Conservation (phyloP, 2,113 vertebrate species). For the Orycteropus afer region DNA sequence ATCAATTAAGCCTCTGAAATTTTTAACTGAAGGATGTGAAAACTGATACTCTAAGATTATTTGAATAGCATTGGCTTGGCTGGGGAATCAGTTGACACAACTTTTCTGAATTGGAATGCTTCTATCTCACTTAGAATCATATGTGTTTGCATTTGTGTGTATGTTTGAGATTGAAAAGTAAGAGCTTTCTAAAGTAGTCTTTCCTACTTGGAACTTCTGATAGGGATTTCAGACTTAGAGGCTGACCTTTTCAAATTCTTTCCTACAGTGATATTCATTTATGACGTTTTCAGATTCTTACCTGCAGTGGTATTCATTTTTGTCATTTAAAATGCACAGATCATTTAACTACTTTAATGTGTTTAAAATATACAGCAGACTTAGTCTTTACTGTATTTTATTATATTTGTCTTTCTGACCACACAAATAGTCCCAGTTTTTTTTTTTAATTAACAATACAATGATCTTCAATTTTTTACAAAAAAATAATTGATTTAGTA, state of each 20-base stretch:
- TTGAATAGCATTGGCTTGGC: neutral
- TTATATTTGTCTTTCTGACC: neutral
- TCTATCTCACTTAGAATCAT: neutral
- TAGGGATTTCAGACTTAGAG: neutral
- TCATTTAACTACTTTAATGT: neutral
- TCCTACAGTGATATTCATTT: neutral
- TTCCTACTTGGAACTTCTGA: neutral
- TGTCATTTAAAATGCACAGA: neutral
- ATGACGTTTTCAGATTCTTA: neutral
- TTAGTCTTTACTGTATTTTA: neutral
- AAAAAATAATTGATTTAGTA: neutral
- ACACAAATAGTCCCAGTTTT: neutral
- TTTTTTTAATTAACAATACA: neutral
- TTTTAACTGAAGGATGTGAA: neutral
- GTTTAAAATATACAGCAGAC: neutral
- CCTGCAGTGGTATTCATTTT: neutral
- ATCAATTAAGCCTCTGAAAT: neutral
- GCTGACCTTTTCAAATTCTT: neutral
- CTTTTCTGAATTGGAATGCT: neutral
- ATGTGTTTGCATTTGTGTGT: neutral
- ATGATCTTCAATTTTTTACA: neutral
- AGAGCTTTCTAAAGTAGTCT: neutral
- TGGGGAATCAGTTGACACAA: neutral
- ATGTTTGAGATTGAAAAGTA: neutral
- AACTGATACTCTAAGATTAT: neutral